Percentiles rank a stretch among this genome's conserved stretches.
phyloP scores from a whole-genome alignment of 2,888 invertebrate species.

The Lissocephala sabroskyi region DNA sequence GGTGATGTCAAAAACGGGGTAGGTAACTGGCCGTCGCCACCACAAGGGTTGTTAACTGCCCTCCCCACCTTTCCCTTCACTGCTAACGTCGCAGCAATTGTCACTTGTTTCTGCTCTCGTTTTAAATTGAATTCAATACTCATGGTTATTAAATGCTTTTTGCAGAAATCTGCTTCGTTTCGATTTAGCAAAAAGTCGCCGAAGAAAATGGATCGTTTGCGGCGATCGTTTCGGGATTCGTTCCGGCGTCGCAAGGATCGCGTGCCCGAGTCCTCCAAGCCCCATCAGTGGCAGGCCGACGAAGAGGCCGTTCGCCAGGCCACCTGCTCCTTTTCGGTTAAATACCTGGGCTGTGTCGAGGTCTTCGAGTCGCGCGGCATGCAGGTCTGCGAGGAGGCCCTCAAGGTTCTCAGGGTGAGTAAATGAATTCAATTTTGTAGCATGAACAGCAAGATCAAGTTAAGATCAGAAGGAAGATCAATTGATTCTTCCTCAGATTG shows the following conservation, averaged over 20 bases:
- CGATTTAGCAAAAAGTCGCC: conserved; percentile 78
- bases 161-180: conserved; percentile 75
- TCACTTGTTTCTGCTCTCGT: conserved; percentile 64
- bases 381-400: conserved; percentile 99
- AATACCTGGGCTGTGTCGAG: conserved; percentile 99
- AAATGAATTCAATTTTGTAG: too few relatives aligned
- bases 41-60: conserved; percentile 42
- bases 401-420: conserved; percentile 95
- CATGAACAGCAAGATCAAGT: too few relatives aligned
- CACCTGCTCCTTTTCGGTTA: conserved; percentile 97
- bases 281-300: conserved; percentile 98
- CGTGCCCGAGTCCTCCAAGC: conserved; percentile 93
- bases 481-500: too few relatives aligned
- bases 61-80: too few relatives aligned
- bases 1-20: conserved; percentile 73
- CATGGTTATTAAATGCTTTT: conserved; percentile 4
- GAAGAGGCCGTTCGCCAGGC: conserved; percentile 96
- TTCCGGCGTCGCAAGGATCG: conserved; percentile 93
- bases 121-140: conserved; percentile 9
- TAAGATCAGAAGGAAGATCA: too few relatives aligned
- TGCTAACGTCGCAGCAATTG: conserved; percentile 18
- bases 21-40: conserved; percentile 43
- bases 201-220: conserved; percentile 89
- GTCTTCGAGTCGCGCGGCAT: conserved; percentile 99
- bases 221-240: conserved; percentile 92